Base-by-base conservation (phyloP, 1,140 invertebrate genomes). In the Eciton burchellii region DNA sequence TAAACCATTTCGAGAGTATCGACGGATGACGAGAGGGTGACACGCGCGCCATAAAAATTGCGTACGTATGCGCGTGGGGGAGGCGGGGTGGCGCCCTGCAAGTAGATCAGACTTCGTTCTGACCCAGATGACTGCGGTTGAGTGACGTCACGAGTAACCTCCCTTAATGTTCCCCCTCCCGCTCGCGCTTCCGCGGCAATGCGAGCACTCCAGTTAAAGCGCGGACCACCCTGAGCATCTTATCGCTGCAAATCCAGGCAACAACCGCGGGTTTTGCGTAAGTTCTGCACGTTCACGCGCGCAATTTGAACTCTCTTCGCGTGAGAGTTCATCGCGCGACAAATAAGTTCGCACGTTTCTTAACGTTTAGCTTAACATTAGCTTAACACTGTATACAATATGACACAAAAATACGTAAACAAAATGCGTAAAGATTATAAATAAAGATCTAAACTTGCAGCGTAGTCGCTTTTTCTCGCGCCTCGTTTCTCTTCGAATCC, bases 71-170 rank as follows among this genome's bases (percentile, higher is more conserved):
- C 52, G 41, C 35, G 26, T 41, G 68, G 41, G 68, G 9, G 81
- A 21, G 60, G 19, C 29, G 54, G 45, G 47, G 47, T 12, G 77
- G 14, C 62, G 54, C n/a, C 73, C 2, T 35, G 6, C 71, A 93
- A 92, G 90, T 93, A 88, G 92, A 92, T 92, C 92, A 89, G 74
- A 90, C 87, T 85, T 83, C 82, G 90, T 92, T 88, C 90, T 92
- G 92, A 93, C 93, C 93, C 89, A 92, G 89, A 93, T 93, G 92
- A 92, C 83, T 88, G 76, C 45, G 60, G 43, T 71, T 52, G 82
- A 47, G 87, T 94, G 93, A 94, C 92, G 92, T 92, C 92, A 92
- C 73, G 73, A 73, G 68, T 54, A 79, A 83, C 65, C 73, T 81
- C 76, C 68, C 84, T 86, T 81, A 52, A 74, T 84, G 73, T 79